Evolutionary conservation across 2,113 vertebrate genomes (phyloP).

Genomic region (Hemichromis elongatus): DNA sequence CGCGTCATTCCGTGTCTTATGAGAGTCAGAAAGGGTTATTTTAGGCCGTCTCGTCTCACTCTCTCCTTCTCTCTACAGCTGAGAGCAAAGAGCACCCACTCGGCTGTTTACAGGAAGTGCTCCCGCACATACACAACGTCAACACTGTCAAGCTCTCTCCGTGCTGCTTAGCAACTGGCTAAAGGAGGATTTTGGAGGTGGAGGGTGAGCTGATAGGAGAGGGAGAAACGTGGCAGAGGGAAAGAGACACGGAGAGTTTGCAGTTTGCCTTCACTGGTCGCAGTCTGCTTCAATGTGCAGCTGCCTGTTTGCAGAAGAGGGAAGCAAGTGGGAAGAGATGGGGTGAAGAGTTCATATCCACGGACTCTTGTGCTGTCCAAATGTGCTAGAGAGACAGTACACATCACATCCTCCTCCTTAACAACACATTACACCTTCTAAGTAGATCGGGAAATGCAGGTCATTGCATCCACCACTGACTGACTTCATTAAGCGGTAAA

Average conservation of each 20-base stretch:
- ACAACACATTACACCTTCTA: background rate
- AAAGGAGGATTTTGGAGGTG: conserved; percentile 12
- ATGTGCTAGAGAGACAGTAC: background rate
- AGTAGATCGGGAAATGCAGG: background rate
- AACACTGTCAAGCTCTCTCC: conserved; percentile 46
- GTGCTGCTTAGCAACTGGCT: conserved; percentile 66
- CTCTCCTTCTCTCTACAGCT: conserved; percentile 13
- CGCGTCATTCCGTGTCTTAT: conserved; percentile 27
- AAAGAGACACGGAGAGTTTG: background rate
- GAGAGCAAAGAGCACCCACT: conserved; percentile 47
- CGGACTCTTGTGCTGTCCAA: background rate
- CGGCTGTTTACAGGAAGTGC: conserved; percentile 66
- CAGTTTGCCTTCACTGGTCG: background rate
- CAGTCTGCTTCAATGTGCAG: background rate
- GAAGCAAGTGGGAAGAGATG: background rate
- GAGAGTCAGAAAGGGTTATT: conserved; percentile 61
- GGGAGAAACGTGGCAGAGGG: background rate
- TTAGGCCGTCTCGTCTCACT: conserved; percentile 51
- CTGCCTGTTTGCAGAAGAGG: background rate
- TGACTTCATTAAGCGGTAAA: background rate
- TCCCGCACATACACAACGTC: conserved; percentile 23
- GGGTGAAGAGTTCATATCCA: conserved; percentile 3
- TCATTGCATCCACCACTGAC: background rate
- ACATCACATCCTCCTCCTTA: background rate
- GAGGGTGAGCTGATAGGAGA: background rate